Evolutionary conservation across 2,113 vertebrate genomes (phyloP), one percentile per base, ranked within the genome.

Genomic region (Corynorhinus townsendii): DNA sequence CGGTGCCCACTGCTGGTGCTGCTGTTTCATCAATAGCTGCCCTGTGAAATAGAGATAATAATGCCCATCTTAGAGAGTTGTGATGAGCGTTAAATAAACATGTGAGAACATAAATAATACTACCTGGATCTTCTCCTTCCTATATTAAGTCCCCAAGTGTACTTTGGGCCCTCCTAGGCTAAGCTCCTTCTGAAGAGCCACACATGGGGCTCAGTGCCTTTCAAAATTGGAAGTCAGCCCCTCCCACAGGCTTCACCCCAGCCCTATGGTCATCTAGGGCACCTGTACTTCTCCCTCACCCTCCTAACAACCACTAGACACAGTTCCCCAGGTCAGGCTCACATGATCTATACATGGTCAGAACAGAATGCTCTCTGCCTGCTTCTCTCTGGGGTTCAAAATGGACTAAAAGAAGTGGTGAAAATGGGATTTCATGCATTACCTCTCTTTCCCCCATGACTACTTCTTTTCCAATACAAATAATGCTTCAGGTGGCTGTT

Each of bases 381-480:
- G 0, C 73, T 92, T 94, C 62, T 93, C 80, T 69, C 87, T 92
- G 33, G 26, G 8, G 52, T 24, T 72, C 38, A 47, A 86, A 68
- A 52, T 54, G 49, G 75, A 93, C 47, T 94, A 80, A 28, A 35
- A 66, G 24, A 71, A 75, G 76, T 45, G 35, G 38, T 10, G 2
- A 30, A 80, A 80, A 33, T 8, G 20, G 87, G 40, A 83, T 87
- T 81, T 43, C 22, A 38, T 35, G 20, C 0, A 17, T 22, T 86
- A 47, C 26, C 43, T 76, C 73, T n/a, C n/a, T 4, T 81, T 35
- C 3, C 15, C 22, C 54, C 64, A 7, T 5, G 16, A 75, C 72
- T 83, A 19, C 56, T 86, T 76, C 76, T 93, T 77, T 89, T n/a
- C 45, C 16, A 69, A 47, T 24, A 83, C 15, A 75, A 92, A 90